Evolutionary conservation across 2,888 invertebrate genomes (phyloP).

Genomic region (Drosophila nr. medialis): DNA sequence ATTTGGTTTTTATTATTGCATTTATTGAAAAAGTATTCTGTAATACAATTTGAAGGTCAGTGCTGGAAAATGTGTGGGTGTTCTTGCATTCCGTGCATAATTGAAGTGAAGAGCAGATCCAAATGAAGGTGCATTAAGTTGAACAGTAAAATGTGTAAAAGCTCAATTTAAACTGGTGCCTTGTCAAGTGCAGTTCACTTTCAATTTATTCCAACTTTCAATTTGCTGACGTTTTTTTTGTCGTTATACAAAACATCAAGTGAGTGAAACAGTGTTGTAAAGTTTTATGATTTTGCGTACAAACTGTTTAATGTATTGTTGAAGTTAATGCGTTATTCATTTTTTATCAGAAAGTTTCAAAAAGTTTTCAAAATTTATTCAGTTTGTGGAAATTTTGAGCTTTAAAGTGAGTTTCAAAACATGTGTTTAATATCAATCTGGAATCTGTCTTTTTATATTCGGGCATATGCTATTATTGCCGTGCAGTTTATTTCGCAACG

Average conservation of each 20-base stretch:
- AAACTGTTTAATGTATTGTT: background rate
- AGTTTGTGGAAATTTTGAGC: background rate
- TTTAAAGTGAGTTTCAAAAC: background rate
- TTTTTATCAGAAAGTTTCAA: background rate
- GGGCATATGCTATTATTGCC: background rate
- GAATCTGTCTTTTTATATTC: background rate
- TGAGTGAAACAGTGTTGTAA: background rate
- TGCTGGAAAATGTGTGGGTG: slow-evolving; percentile 26
- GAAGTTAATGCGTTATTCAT: background rate
- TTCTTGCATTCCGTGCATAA: slow-evolving; percentile 1
- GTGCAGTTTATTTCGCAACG: background rate
- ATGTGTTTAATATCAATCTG: background rate
- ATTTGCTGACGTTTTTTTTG: background rate
- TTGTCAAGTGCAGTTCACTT: background rate
- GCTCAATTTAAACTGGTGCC: background rate
- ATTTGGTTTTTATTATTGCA: background rate
- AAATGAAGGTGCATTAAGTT: background rate
- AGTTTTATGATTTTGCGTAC: background rate
- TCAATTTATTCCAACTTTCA: background rate
- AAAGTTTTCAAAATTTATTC: background rate
- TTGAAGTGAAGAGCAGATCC: background rate
- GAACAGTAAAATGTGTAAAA: background rate
- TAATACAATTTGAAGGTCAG: slow-evolving; percentile 41
- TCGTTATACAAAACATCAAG: background rate
- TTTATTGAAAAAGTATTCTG: too few species aligned